These are phyloP conservation scores for Acanthurus leucopareius DNA, from an alignment of 2,797 vertebrate genomes.

Conservation along the genomic window DNA sequence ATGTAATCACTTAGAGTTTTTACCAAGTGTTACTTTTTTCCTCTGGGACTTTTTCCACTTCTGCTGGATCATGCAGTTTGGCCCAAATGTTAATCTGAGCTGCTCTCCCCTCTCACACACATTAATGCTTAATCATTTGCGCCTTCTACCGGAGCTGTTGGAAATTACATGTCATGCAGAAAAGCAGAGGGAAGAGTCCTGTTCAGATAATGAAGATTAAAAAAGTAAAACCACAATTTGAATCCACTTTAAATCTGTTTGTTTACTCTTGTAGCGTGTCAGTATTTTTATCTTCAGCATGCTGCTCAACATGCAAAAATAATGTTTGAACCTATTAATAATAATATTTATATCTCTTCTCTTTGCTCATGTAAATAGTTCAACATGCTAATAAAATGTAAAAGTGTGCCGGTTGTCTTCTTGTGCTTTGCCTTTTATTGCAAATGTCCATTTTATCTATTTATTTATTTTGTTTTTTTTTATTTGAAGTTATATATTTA, in stretches of 20 bases:
- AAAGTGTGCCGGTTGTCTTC: not conserved
- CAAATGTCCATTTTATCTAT: not conserved
- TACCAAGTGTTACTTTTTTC: slow-evolving; percentile 10
- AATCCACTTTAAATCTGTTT: not conserved
- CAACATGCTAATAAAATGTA: slow-evolving; percentile 7
- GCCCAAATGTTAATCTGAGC: slow-evolving; percentile 59
- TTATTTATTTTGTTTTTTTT: not conserved
- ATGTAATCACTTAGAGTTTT: slow-evolving; percentile 10
- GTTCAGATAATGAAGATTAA: slow-evolving; percentile 19
- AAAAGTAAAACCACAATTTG: not conserved
- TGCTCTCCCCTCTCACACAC: slow-evolving; percentile 56
- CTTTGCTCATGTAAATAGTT: not conserved
- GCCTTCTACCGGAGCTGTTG: slow-evolving; percentile 92
- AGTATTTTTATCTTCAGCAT: not conserved
- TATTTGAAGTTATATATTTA: not conserved
- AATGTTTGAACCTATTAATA: not conserved
- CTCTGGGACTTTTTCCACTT: slow-evolving; percentile 41
- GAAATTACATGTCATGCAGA: slow-evolving; percentile 80
- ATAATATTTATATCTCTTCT: not conserved
- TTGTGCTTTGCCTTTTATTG: not conserved
- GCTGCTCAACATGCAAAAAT: not conserved
- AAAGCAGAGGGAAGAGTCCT: not conserved
- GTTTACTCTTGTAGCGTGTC: not conserved
- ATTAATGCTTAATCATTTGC: slow-evolving; percentile 91
- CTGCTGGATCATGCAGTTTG: slow-evolving; percentile 49